Conservation (phyloP, 1,140 invertebrate genomes). For the Copidosoma floridanum region DNA sequence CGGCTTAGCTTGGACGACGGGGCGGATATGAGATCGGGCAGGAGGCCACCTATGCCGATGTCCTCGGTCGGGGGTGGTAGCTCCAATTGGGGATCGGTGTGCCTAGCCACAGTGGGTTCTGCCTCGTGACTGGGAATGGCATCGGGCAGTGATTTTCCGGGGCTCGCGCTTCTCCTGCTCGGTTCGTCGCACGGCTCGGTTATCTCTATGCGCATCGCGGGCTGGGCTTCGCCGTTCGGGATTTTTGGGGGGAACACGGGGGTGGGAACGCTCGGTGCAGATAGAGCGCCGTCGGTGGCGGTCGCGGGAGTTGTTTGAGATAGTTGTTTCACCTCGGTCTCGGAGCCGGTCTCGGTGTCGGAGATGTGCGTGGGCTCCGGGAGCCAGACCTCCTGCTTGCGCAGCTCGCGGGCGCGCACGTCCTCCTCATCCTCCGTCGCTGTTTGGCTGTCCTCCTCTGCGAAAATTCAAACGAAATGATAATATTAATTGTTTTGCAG, state of each 20-base stretch:
- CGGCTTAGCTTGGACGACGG: constrained; percentile 40
- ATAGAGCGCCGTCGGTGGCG: background rate
- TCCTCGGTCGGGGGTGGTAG: constrained; percentile 37
- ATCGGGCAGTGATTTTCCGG: no score
- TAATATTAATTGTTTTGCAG: no score
- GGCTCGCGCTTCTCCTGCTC: no score
- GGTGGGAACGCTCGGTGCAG: no score
- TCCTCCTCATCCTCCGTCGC: constrained; percentile 74
- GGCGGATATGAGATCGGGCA: constrained; percentile 44
- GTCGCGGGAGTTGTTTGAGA: constrained; percentile 30
- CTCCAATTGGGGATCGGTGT: no score
- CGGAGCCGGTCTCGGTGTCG: constrained; percentile 69
- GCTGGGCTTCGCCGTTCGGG: no score
- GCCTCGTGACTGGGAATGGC: constrained; percentile 27
- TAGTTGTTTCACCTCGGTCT: constrained; percentile 69
- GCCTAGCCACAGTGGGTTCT: no score
- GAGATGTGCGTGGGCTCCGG: constrained; percentile 61
- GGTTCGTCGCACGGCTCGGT: background rate
- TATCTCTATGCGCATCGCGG: no score
- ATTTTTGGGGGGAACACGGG: no score
- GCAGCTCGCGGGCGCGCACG: constrained; percentile 63
- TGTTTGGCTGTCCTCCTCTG: constrained; percentile 70
- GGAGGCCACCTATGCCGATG: constrained; percentile 11
- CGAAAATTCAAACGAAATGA: no score
- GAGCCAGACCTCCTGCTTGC: constrained; percentile 68